Base-by-base conservation (phyloP, 2,888 invertebrate species). In the Biston betularia region DNA sequence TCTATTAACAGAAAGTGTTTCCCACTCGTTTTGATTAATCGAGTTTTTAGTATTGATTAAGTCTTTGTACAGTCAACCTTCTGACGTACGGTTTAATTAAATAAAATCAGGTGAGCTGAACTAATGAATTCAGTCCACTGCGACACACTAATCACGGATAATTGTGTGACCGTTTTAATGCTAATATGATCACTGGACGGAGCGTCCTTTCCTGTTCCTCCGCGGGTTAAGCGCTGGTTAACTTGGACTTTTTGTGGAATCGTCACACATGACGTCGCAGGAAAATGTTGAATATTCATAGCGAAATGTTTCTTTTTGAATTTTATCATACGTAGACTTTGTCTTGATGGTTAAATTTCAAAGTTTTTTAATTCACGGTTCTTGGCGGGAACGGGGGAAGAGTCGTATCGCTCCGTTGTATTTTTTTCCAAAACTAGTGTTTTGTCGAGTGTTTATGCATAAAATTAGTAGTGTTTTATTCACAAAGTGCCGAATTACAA, bases 91-190 rank as follows among this genome's bases (percentile, higher is more conserved):
- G 82, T 85, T 88, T 93, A 93, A 93, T 93, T 92, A 92, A 92
- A 92, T 89, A 89, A 92, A 93, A 92, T 93, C 93, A 93, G 89
- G 93, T 90, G 88, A 92, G 92, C 93, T 88, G 93, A 93, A 93
- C 93, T 93, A 93, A 93, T 93, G 89, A 91, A 93, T 93, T 90
- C 93, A 90, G 84, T 83, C 84, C 87, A 82, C 86, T 85, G 86
- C 90, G 92, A 91, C 92, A 90, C 87, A 90, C 86, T 89, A 89
- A 90, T 90, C 88, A 89, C 88, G 75, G 81, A 86, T 92, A 90
- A 92, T 90, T 90, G 90, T 92, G 90, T 80, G 92, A 91, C 91
- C 92, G 92, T 92, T 93, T 91, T 90, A 90, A 93, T 89, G 88
- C 81, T 86, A 89, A 89, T 88, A 80, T 76, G 75, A 66, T 64